Conservation (phyloP, 2,888 invertebrate genomes). For the Lepeophtheirus nordmannii region DNA sequence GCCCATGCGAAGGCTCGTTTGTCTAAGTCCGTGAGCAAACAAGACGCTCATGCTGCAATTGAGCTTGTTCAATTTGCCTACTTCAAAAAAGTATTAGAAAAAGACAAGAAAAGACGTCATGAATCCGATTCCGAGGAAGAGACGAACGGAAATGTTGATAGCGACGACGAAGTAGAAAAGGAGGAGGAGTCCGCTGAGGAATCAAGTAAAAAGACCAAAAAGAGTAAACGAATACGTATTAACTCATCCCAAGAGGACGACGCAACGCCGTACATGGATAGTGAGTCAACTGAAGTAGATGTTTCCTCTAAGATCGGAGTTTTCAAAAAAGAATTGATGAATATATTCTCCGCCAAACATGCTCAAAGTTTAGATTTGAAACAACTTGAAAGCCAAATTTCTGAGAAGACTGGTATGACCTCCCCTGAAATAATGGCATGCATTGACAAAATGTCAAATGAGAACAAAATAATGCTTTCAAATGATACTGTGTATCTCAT, state of each 20-base stretch:
- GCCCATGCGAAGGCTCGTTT: slow-evolving; percentile 92
- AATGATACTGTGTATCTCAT: slow-evolving; percentile 69
- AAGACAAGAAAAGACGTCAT: slow-evolving; percentile 45
- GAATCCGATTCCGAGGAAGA: slow-evolving; percentile 26
- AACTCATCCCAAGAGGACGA: not conserved
- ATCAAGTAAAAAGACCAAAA: not conserved
- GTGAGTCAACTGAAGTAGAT: not conserved
- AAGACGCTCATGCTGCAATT: slow-evolving; percentile 79
- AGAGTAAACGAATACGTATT: not conserved
- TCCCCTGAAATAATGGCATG: slow-evolving; percentile 59
- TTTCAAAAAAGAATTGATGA: slow-evolving; percentile 5
- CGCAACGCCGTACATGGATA: not conserved
- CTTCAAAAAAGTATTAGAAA: slow-evolving; percentile 78
- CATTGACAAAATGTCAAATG: slow-evolving; percentile 63
- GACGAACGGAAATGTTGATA: slow-evolving; percentile 26
- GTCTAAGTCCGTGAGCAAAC: slow-evolving; percentile 60
- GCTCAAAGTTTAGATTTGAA: not conserved
- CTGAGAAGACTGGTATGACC: slow-evolving; percentile 29
- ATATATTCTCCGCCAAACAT: slow-evolving; percentile 1
- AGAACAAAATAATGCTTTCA: slow-evolving; percentile 79
- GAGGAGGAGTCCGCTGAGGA: not conserved
- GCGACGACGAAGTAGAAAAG: slow-evolving; percentile 10
- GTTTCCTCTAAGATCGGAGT: not conserved
- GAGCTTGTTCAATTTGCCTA: slow-evolving; percentile 86
- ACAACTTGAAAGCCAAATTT: not conserved